Evolutionary conservation across 2,888 invertebrate species (phyloP), one percentile per base, ranked within the genome.

Genomic region (Trichopria drosophilae): DNA sequence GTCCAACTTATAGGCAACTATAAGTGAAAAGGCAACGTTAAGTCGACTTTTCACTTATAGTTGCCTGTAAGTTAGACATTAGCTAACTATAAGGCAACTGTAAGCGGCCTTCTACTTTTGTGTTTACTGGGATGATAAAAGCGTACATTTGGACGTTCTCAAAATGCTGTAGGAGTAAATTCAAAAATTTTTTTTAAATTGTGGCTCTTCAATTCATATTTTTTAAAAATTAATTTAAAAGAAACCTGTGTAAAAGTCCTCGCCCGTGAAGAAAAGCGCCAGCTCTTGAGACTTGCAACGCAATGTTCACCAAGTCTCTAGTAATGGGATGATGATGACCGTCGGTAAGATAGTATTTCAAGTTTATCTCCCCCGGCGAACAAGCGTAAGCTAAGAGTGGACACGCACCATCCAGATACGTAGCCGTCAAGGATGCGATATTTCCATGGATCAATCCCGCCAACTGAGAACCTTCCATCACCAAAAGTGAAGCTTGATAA

Each of bases 251-350:
- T 55, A 94, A 83, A 49, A 96, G 82, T 51, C 89, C 84, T 68
- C 90, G 89, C 46, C 88, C 87, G 72, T 96, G 95, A 60, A 96
- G 81, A 76, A 90, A 94, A 54, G 90, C 87, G 53, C 93, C 80
- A 13, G 92, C 96, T 64, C 90, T 83, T 37, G 91, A 86, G 58
- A 91, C 83, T 75, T 95, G 94, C 10, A 89, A 89, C 1, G 90
- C 90, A 77, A 93, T 82, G 61, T 88, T 84, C 6, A 93, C 91
- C 54, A 93, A 80, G 67, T 93, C 92, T 60, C 90, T 84, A 5
- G 92, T 90, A 66, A 66, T 78, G 62, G 74, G 74, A 63, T 75
- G 74, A 56, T 74, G 67, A 58, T 64, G 66, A n/a, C 74, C 74
- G 62, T 70, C 72, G 67, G 74, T 75, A 66, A 75, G 72, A 62